Percentiles rank a stretch among this genome's conserved stretches.
Evolutionary conservation across 53 echinoderm and acorn worm species (phyloP).

Genomic region (Paracentrotus lividus): DNA sequence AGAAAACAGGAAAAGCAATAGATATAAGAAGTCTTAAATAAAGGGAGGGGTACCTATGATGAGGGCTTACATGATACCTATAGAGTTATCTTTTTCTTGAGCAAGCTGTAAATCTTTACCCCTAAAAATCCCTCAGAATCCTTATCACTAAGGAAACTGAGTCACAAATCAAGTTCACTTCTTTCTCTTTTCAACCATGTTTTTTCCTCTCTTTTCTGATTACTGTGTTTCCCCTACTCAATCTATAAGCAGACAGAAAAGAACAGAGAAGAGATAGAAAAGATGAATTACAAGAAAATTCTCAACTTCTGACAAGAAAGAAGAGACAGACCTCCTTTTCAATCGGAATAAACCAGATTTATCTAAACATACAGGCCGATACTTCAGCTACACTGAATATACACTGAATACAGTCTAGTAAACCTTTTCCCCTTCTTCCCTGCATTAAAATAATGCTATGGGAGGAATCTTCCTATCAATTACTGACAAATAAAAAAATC

Average conservation of each 20-base stretch:
- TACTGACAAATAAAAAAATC: too few relatives aligned
- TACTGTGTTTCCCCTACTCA: neutral
- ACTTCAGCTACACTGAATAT: too few relatives aligned
- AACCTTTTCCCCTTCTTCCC: too few relatives aligned
- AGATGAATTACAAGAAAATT: neutral
- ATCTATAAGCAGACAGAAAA: neutral
- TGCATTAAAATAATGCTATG: too few relatives aligned
- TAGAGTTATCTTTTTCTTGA: neutral
- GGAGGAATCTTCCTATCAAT: too few relatives aligned
- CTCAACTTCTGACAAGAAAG: neutral
- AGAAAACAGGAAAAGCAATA: neutral
- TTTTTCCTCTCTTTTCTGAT: neutral
- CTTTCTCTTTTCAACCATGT: neutral
- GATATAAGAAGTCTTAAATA: neutral
- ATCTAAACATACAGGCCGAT: too few relatives aligned
- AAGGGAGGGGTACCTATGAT: constrained; percentile 18
- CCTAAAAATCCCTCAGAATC: neutral
- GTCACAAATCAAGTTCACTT: constrained; percentile 3
- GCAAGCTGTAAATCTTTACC: constrained; percentile 2
- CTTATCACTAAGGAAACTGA: neutral
- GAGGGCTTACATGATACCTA: constrained; percentile 23
- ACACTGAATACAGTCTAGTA: too few relatives aligned
- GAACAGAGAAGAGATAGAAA: neutral
- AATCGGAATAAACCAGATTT: too few relatives aligned
- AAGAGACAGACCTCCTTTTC: too few relatives aligned